These are phyloP conservation scores for Baryphthengus martii DNA, from an alignment of 2,113 vertebrate genomes.

Conservation along the genomic window DNA sequence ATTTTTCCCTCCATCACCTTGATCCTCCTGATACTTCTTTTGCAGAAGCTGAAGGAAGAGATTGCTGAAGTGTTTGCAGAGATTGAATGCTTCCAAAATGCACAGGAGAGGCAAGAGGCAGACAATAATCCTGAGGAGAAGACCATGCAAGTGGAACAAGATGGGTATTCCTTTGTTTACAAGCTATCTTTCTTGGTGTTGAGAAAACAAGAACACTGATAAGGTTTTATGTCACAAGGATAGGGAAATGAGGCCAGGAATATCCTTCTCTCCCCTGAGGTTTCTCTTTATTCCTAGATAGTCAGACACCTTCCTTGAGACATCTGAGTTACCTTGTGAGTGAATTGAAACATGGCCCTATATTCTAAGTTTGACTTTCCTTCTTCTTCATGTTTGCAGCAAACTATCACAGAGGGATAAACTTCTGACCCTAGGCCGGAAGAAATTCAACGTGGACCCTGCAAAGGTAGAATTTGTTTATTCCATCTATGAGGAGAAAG, in stretches of 20 bases:
- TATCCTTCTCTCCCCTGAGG: neutral
- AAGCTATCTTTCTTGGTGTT: neutral
- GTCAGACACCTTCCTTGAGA: neutral
- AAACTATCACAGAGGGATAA: conserved; percentile 79
- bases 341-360: neutral
- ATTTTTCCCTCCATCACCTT: neutral
- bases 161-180: neutral
- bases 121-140: neutral
- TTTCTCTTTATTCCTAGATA: neutral
- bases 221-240: neutral
- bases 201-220: neutral
- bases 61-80: conserved; percentile 86
- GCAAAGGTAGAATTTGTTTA: conserved; percentile 76
- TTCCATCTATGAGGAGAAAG: neutral
- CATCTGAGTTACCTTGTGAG: neutral
- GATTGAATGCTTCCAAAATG: conserved; percentile 84
- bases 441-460: conserved; percentile 96
- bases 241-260: neutral
- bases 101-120: conserved; percentile 79
- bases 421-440: conserved; percentile 78
- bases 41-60: conserved; percentile 87
- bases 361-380: neutral
- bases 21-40: neutral
- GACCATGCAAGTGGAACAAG: neutral
- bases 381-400: conserved; percentile 51